Base-by-base conservation (phyloP, 2,888 invertebrate genomes). In the Orgyia antiqua region DNA sequence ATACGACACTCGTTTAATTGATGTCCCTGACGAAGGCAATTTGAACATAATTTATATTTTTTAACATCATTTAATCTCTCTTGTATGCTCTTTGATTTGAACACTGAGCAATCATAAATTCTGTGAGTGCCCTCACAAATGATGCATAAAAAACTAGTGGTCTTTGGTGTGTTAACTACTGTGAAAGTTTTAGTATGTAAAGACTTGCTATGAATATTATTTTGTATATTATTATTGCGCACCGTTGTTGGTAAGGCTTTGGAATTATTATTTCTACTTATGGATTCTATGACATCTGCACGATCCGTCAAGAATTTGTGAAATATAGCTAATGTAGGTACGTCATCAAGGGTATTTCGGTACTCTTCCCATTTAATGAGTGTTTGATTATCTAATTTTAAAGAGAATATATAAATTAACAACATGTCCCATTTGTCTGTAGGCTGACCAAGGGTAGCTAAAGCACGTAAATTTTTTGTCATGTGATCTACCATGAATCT, bases 341-440 rank as follows among this genome's bases (percentile, higher is more conserved):
- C 19, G 8, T 19, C 19, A 19, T 7, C n/a, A 25, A 54, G 39
- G 0, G 27, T 46, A 7, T 45, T 47, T 7, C 45, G 39, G 7
- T 34, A 13, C 24, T 51, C 49, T 13, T 54, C 45, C 45, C 49
- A 54, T 28, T 50, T 47, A 3, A 17, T 10, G n/a, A 40, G 13
- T 0, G 50, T 46, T 8, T 11, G 12, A 11, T 6, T 33, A 9
- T 48, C 41, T 24, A 47, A 29, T 25, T 42, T 44, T 2, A 39
- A 37, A 1, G 40, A 29, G 8, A 50, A n/a, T 34, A 51, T 45
- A 13, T 31, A 48, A 9, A 51, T 51, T 3, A 50, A 17, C 3
- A 50, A 8, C 1, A 25, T 11, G 27, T 48, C 45, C 39, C 42
- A 46, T 2, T 42, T 29, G 8, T 40, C 39, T 0, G 39, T 43